These are phyloP conservation scores for Loris lydekkerianus DNA, from an alignment of 2,797 vertebrate species.

Conservation along the genomic window DNA sequence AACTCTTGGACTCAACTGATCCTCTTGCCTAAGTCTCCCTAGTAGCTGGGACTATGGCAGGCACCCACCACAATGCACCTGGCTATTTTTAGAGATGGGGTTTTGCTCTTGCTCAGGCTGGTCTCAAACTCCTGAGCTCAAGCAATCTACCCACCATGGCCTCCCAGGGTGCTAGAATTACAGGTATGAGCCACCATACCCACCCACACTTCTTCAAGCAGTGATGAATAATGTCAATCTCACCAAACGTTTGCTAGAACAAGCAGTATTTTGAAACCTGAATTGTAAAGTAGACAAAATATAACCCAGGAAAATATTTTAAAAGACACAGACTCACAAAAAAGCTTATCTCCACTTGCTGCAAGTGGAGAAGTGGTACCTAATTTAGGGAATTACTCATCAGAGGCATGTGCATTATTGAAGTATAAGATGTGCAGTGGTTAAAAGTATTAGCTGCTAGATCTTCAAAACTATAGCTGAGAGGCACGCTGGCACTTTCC, in stretches of 20 bases:
- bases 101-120: too few species aligned
- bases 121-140: too few species aligned
- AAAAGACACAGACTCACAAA: not conserved
- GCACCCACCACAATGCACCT: too few species aligned
- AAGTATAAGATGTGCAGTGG: not conserved
- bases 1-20: too few species aligned
- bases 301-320: not conserved
- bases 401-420: not conserved
- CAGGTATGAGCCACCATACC: too few species aligned
- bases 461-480: slow-evolving; percentile 7
- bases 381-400: not conserved
- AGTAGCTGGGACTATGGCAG: too few species aligned
- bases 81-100: too few species aligned
- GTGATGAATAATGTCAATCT: not conserved
- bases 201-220: not conserved
- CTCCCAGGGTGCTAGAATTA: too few species aligned
- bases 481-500: not conserved
- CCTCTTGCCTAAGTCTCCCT: too few species aligned
- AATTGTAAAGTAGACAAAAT: not conserved
- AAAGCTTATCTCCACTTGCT: not conserved
- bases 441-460: not conserved
- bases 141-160: too few species aligned
- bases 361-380: not conserved
- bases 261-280: not conserved
- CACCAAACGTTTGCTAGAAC: not conserved